Base-by-base conservation (phyloP, 2,888 invertebrate species). In the Thera britannica region DNA sequence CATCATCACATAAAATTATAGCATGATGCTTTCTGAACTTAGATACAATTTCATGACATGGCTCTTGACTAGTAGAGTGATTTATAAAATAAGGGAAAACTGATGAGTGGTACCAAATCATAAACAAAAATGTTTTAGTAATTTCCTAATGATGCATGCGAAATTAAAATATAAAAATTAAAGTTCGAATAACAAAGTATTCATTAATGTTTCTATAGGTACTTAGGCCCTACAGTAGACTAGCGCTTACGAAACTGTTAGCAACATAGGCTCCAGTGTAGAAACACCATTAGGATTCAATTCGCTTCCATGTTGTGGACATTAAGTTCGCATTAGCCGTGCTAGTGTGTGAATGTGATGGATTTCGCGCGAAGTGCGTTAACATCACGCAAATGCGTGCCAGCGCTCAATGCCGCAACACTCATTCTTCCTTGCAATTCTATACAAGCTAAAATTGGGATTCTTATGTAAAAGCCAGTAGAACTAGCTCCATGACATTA, bases 321-420 rank as follows among this genome's bases (percentile, higher is more conserved):
- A 74, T 75, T 72, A 73, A 72, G 12, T 69, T 72, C 74, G 71
- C 75, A 75, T 75, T 68, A 74, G 70, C 68, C 23, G 63, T 67
- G 68, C 56, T 67, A 65, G 56, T 67, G 59, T 48, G 55, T 57
- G 68, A 72, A 58, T 48, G 55, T 57, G 68, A 72, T 71, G 68
- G 58, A 71, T 62, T 68, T 67, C 69, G 60, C 58, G 57, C 44
- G 52, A 62, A 59, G 58, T 55, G 58, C 51, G 54, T 64, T 46
- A 0, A 52, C 38, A 58, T 52, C 56, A 56, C 49, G 51, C 62
- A 48, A 67, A 44, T 65, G 55, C 38, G 58, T 54, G 36, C 54
- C 44, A 9, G 9, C 9, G 9, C 6, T 8, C 58, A 12, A 56
- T 56, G 58, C 48, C 48, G 55, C 54, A 65, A 59, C 8, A 46